Evolutionary conservation across 2,113 vertebrate species (phyloP).

Genomic region (Pachycephala philippinensis): DNA sequence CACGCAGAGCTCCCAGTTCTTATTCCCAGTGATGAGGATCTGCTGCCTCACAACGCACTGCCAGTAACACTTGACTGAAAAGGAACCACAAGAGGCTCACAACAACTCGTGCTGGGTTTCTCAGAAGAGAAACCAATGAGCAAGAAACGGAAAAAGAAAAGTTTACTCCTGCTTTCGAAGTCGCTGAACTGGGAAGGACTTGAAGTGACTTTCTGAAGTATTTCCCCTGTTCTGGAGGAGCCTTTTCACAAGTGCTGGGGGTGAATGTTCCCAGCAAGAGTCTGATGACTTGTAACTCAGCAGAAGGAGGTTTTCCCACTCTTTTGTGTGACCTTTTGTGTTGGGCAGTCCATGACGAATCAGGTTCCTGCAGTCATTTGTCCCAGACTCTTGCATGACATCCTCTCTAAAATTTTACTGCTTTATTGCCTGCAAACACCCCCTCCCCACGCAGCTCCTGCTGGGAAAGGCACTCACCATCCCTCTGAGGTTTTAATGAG

Average conservation of each 20-base stretch:
- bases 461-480: slow-evolving; percentile 7
- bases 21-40: not conserved
- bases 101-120: not conserved
- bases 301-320: not conserved
- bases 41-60: not conserved
- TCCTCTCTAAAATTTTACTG: slow-evolving; percentile 5
- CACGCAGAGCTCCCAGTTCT: not conserved
- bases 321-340: not conserved
- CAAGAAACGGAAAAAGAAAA: slow-evolving; percentile 12
- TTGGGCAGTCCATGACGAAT: not conserved
- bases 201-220: not conserved
- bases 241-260: not conserved
- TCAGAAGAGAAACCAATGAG: not conserved
- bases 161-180: not conserved
- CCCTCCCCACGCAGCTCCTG: not conserved
- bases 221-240: not conserved
- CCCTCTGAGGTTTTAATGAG: not conserved
- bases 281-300: not conserved
- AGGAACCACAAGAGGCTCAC: not conserved
- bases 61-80: not conserved
- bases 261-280: not conserved
- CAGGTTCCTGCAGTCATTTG: slow-evolving; percentile 10
- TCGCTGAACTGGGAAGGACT: not conserved
- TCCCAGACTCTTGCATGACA: not conserved
- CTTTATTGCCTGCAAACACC: not conserved